Evolutionary conservation across 2,888 invertebrate genomes (phyloP), one percentile per base, ranked within the genome.

Genomic region (Alcis repandata): DNA sequence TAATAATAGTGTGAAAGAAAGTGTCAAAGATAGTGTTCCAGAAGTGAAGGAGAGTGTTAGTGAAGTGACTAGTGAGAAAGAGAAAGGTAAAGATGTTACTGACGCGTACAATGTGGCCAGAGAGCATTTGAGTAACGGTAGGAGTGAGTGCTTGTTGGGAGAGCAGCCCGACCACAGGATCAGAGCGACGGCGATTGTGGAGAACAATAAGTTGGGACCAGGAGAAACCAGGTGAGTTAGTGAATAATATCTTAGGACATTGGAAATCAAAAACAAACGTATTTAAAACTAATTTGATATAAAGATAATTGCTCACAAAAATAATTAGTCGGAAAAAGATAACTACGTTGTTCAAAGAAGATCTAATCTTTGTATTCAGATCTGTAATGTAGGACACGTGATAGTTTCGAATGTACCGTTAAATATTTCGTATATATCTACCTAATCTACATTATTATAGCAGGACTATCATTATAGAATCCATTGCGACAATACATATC

Each of bases 61-160:
- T 85, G 86, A 84, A 83, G 88, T 87, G 84, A 83, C 74, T 78
- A 88, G 88, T 87, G 91, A 86, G 78, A 87, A 90, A 82, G 94
- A 93, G 78, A 87, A 90, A 82, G 94, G 93, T 79, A 87, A 90
- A 82, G 94, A 93, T 79, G 92, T 92, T 71, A 88, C 89, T 86
- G 91, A 90, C 72, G 88, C 86, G 70, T 90, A 86, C 72, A 91
- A 87, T 89, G 87, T 90, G 56, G 92, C 85, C 46, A 83, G 91
- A 70, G 92, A 92, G 83, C 86, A 92, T 67, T 71, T 93, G 74
- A 90, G 76, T 74, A 96, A 96, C 95, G 96, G 97, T 56, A 93
- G 96, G 74, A 96, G 96, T 79, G 97, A 97, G 89, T 95, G 96
- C 80, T 93, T 96, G 84, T 94, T 97, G 78, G 96, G 96, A 10